phyloP scores from a whole-genome alignment of 2,113 vertebrate genomes.

The Falcunculus frontatus region DNA sequence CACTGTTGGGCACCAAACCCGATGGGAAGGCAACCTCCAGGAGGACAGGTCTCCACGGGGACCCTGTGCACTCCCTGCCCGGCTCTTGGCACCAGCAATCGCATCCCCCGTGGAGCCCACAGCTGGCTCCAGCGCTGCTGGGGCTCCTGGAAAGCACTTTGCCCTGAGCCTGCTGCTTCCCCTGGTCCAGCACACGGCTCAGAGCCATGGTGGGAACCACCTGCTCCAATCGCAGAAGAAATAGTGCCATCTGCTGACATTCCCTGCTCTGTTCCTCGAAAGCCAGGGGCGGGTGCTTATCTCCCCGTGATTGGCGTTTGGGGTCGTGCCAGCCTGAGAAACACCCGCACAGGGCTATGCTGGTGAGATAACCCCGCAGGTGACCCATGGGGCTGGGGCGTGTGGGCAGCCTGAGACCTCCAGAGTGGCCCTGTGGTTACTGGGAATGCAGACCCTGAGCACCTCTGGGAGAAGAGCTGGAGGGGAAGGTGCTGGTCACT shows the following conservation, averaged over 20 bases:
- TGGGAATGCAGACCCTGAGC: background rate
- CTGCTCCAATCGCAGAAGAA: conserved; percentile 4
- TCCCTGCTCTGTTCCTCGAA: background rate
- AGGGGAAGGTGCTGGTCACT: background rate
- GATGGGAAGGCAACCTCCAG: background rate
- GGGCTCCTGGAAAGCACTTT: background rate
- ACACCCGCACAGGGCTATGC: accelerated
- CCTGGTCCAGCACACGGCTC: background rate
- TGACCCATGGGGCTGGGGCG: background rate
- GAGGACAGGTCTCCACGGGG: background rate
- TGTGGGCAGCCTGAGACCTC: background rate
- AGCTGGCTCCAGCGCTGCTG: background rate
- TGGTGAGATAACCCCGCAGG: background rate
- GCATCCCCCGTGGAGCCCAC: accelerated
- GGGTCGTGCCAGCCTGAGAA: background rate
- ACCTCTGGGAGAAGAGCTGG: background rate
- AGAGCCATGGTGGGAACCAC: background rate
- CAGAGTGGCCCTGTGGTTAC: background rate
- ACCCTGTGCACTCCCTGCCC: background rate
- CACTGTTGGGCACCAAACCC: accelerated
- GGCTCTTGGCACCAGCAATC: accelerated
- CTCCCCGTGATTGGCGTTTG: background rate
- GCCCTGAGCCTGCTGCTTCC: background rate
- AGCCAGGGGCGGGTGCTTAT: background rate
- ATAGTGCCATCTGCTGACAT: conserved; percentile 60